Evolutionary conservation across 2,113 vertebrate species (phyloP).

Genomic region (Butorides virescens): DNA sequence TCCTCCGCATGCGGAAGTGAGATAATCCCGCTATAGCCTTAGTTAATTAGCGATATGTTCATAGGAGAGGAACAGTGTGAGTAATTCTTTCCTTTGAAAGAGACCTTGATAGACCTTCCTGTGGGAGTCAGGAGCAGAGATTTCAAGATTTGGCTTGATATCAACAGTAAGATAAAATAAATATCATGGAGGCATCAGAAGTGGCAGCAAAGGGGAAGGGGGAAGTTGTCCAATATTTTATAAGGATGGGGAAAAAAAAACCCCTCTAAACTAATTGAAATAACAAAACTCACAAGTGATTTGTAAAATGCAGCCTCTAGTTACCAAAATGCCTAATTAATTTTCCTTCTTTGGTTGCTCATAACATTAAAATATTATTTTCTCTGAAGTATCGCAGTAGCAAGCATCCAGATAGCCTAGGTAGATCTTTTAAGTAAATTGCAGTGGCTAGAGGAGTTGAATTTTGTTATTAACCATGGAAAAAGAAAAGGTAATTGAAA

Average conservation of each 20-base stretch:
- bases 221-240: background rate
- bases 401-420: background rate
- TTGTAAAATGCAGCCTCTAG: slow-evolving; percentile 4
- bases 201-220: background rate
- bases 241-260: background rate
- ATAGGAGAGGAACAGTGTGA: slow-evolving; percentile 13
- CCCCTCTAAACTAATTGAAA: background rate
- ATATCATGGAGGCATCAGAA: background rate
- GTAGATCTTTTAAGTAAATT: slow-evolving; percentile 12
- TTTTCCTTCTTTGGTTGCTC: slow-evolving; percentile 19
- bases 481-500: slow-evolving; percentile 66
- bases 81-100: slow-evolving; percentile 51
- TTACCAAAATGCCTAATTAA: slow-evolving; percentile 25
- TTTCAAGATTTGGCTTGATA: background rate
- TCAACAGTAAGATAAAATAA: background rate
- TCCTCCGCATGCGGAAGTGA: background rate
- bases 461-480: slow-evolving; percentile 43
- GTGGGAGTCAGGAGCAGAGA: slow-evolving; percentile 6
- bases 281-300: background rate
- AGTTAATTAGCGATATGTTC: background rate
- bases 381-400: background rate
- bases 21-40: slow-evolving; percentile 2
- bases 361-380: slow-evolving; percentile 30
- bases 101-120: slow-evolving; percentile 47
- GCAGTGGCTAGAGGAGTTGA: slow-evolving; percentile 1